These are phyloP conservation scores for Odobenus rosmarus DNA, from an alignment of 2,113 vertebrate species.

Conservation along the genomic window DNA sequence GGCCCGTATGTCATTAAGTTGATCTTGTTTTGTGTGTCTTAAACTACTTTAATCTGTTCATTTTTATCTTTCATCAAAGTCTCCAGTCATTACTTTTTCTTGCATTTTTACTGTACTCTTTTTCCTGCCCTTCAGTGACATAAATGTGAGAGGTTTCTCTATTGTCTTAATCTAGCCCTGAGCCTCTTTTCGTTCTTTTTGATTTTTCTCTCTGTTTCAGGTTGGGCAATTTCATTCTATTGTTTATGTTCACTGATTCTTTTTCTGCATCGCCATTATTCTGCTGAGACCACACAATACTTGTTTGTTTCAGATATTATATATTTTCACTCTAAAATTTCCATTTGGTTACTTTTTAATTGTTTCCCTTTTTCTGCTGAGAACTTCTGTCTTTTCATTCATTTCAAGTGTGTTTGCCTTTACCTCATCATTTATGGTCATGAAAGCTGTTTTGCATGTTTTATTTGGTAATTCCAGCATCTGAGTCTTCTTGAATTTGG, in stretches of 20 bases:
- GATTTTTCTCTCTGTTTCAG: background rate
- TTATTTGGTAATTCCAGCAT: background rate
- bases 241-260: background rate
- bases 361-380: background rate
- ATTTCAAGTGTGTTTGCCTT: constrained; percentile 4
- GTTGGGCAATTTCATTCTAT: background rate
- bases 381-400: background rate
- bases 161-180: background rate
- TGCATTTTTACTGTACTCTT: background rate
- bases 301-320: background rate
- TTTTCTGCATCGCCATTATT: background rate
- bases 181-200: background rate
- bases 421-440: background rate
- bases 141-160: background rate
- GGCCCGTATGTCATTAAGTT: background rate
- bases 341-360: background rate
- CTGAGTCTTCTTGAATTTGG: background rate
- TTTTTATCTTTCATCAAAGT: background rate
- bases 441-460: background rate
- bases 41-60: background rate
- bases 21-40: background rate
- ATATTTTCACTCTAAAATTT: background rate
- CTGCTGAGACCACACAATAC: background rate
- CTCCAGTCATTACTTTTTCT: background rate
- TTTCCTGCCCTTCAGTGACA: background rate